phyloP scores from a whole-genome alignment of 1,140 invertebrate species.

The Formica exsecta region DNA sequence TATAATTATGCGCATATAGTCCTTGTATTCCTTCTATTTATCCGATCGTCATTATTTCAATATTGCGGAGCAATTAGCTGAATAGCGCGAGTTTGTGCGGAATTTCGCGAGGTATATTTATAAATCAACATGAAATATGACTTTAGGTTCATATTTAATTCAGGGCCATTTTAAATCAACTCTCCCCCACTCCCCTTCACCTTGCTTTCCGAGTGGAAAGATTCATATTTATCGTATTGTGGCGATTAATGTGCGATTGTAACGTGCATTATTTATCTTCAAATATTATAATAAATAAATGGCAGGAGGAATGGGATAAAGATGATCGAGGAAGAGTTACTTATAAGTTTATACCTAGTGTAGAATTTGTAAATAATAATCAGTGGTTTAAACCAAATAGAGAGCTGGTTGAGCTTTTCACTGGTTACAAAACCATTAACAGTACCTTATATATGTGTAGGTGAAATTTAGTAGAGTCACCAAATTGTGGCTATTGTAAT shows the following conservation, averaged over 20 bases:
- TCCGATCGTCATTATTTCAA: constrained; percentile 19
- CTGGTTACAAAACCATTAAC: no score
- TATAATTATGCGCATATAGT: neutral
- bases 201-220: constrained; percentile 19
- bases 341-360: no score
- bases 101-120: constrained; percentile 74
- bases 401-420: no score
- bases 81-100: constrained; percentile 2
- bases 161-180: constrained; percentile 70
- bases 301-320: no score
- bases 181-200: neutral
- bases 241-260: constrained; percentile 68
- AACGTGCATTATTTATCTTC: constrained; percentile 62
- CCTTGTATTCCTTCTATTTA: neutral
- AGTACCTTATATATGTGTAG: no score
- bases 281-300: no score
- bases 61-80: constrained; percentile 20
- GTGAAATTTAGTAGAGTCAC: no score
- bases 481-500: no score
- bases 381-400: no score
- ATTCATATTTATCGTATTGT: constrained; percentile 54
- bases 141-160: constrained; percentile 48
- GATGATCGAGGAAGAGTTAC: no score
- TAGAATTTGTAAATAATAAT: no score
- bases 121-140: constrained; percentile 78